Conservation (phyloP, 2,888 invertebrate genomes). For the Branchinecta sandiegonensis region DNA sequence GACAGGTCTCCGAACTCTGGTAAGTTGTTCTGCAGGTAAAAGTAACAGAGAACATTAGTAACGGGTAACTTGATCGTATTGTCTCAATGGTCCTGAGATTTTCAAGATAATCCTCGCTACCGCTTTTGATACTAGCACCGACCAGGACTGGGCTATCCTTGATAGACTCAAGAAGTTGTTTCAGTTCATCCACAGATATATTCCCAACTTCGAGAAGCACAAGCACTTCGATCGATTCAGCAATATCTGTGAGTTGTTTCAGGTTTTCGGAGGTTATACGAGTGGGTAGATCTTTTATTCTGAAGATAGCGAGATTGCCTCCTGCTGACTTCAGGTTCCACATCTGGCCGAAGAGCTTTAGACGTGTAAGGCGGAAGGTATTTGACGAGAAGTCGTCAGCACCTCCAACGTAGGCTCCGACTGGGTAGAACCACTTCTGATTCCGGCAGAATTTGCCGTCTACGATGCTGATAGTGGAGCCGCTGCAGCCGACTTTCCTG, state of each 20-base stretch:
- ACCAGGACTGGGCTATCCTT: background rate
- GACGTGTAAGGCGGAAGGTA: background rate
- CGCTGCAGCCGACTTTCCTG: conserved; percentile 7
- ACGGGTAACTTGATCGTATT: too few relatives aligned
- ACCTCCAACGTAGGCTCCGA: background rate
- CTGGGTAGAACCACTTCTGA: background rate
- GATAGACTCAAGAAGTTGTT: background rate
- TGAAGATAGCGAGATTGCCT: background rate
- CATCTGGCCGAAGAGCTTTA: background rate
- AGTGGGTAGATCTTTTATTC: background rate
- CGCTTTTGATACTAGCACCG: background rate
- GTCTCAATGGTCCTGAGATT: too few relatives aligned
- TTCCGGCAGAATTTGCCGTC: conserved; percentile 13
- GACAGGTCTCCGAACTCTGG: too few relatives aligned
- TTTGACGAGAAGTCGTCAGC: background rate
- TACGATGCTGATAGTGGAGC: background rate
- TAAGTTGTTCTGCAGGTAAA: too few relatives aligned
- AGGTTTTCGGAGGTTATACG: background rate
- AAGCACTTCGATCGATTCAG: background rate
- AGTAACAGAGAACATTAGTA: too few relatives aligned
- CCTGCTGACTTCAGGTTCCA: conserved; percentile 13
- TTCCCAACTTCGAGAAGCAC: background rate
- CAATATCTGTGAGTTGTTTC: background rate
- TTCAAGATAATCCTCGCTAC: background rate
- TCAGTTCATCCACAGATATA: background rate